These are phyloP conservation scores for Thumatha senex DNA, from an alignment of 2,888 invertebrate species.

Conservation along the genomic window DNA sequence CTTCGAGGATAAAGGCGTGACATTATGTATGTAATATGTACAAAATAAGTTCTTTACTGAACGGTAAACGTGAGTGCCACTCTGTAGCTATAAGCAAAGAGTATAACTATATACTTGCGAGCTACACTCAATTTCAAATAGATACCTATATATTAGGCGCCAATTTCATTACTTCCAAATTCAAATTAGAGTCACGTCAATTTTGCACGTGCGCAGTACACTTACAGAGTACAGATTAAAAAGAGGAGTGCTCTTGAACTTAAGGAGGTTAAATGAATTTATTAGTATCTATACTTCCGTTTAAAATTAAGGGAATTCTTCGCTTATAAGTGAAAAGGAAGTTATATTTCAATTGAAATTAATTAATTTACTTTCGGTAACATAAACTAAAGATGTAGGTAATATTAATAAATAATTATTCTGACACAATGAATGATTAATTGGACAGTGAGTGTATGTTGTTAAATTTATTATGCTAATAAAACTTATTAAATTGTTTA, in stretches of 20 bases:
- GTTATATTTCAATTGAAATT: conserved; percentile 6
- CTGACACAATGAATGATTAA: no score
- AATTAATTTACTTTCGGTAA: background rate
- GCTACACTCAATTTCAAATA: conserved; percentile 65
- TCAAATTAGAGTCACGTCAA: conserved; percentile 78
- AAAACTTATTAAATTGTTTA: no score
- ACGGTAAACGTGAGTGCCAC: no score
- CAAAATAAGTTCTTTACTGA: no score
- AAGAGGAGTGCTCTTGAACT: conserved; percentile 46
- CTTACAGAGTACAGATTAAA: conserved; percentile 54
- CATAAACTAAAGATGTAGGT: background rate
- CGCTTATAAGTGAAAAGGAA: conserved; percentile 5
- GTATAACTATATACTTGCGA: conserved; percentile 22
- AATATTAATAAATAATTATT: no score
- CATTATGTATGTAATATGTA: no score
- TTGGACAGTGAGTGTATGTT: no score
- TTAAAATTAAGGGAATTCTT: conserved; percentile 17
- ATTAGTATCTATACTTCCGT: conserved; percentile 33
- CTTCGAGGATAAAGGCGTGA: no score
- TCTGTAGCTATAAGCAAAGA: no score
- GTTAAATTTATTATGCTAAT: no score
- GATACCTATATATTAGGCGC: conserved; percentile 76
- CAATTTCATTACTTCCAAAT: conserved; percentile 76
- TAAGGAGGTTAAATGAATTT: conserved; percentile 37
- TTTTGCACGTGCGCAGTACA: conserved; percentile 69